Conservation (phyloP, 2,888 invertebrate species). For the Trimorus sp. region DNA sequence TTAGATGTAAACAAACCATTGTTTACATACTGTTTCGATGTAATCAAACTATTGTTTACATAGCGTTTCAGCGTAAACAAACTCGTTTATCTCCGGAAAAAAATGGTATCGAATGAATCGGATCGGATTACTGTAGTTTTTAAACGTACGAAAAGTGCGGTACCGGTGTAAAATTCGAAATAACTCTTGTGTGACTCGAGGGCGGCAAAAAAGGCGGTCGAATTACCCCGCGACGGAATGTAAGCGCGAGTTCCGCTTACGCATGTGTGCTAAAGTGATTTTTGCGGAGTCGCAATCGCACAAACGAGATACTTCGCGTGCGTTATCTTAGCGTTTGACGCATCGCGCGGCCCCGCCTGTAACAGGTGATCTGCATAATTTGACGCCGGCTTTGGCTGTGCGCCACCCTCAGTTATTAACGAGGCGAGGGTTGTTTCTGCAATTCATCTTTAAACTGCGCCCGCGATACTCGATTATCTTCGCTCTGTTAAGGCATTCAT, state of each 20-base stretch:
- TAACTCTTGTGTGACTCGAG: too few relatives aligned
- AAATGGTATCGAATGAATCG: too few relatives aligned
- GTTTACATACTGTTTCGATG: too few relatives aligned
- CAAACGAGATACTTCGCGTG: constrained; percentile 53
- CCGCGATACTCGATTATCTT: constrained; percentile 77
- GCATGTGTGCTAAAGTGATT: constrained; percentile 45
- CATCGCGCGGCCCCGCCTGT: constrained; percentile 62
- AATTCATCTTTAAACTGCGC: constrained; percentile 77
- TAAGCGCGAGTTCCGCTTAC: background rate
- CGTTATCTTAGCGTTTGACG: constrained; percentile 53
- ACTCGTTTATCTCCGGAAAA: too few relatives aligned
- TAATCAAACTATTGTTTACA: too few relatives aligned
- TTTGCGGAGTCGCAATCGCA: constrained; percentile 42
- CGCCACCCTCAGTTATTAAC: constrained; percentile 70
- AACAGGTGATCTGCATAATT: constrained; percentile 77
- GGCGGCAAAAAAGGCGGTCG: too few relatives aligned
- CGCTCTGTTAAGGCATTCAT: constrained; percentile 78
- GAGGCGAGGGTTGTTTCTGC: constrained; percentile 78
- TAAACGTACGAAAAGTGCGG: too few relatives aligned
- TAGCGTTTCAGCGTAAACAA: too few relatives aligned
- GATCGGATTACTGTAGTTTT: too few relatives aligned
- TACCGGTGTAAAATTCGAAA: too few relatives aligned
- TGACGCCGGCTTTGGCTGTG: constrained; percentile 69
- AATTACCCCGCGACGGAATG: too few relatives aligned
- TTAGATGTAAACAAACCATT: too few relatives aligned